A percentile compares a stretch with the other conserved stretches of the same genome.
Evolutionary conservation across 2,113 vertebrate species (phyloP).

Genomic region (Aythya baeri): DNA sequence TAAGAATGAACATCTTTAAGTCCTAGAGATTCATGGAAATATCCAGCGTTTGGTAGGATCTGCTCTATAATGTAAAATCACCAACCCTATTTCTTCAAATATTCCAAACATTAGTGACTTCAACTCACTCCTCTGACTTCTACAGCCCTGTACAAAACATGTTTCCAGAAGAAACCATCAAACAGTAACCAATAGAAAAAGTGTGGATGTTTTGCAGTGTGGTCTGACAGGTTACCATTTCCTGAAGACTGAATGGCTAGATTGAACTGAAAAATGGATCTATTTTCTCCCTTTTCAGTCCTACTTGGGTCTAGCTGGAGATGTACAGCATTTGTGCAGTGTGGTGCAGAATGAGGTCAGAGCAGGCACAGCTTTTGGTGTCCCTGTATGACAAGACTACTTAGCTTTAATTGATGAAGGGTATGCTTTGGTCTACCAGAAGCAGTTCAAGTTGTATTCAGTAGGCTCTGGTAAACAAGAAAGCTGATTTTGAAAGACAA

Average conservation of each 20-base stretch:
- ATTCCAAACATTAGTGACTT: background rate
- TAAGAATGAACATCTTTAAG: background rate
- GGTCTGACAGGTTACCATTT: background rate
- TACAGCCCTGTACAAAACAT: background rate
- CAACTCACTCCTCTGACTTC: background rate
- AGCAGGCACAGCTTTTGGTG: background rate
- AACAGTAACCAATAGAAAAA: background rate
- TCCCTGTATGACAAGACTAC: background rate
- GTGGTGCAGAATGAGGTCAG: background rate
- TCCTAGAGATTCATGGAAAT: background rate
- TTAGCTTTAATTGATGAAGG: background rate
- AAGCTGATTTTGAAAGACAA: slow-evolving; percentile 51
- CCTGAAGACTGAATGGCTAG: background rate
- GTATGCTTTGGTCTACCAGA: background rate
- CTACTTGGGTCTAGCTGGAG: background rate
- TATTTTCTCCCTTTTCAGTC: background rate
- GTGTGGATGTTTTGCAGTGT: fast-evolving
- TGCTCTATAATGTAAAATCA: background rate
- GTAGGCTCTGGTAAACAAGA: slow-evolving; percentile 9
- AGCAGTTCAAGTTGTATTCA: background rate
- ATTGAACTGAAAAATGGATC: fast-evolving
- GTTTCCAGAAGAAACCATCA: background rate
- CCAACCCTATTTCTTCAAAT: background rate
- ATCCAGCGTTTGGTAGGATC: background rate
- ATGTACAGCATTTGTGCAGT: fast-evolving